Evolutionary conservation across 2,113 vertebrate species (phyloP), one percentile per base, ranked within the genome.

Genomic region (Phrynocephalus versicolor): DNA sequence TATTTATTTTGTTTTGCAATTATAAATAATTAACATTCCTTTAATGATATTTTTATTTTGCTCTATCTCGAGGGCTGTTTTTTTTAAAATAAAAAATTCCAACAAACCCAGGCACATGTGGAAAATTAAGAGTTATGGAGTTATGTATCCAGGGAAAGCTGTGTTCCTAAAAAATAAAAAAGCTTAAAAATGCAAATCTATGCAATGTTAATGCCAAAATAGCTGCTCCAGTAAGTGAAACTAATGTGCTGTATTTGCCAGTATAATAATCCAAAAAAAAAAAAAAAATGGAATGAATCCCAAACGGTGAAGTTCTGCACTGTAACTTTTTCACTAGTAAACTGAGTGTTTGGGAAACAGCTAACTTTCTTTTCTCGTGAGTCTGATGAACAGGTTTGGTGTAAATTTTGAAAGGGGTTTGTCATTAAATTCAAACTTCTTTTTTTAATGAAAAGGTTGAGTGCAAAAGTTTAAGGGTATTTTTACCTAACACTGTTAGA

Each of bases 171-270:
- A 88, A 92, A 89, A 91, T 93, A 70, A 81, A 70, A 89, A 92
- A 91, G 85, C 86, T 92, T 94, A 91, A 94, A 94, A 95, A 94
- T 91, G 90, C 89, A 96, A 97, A 96, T 93, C 86, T 93, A 94
- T 93, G 86, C 90, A 88, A 45, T 64, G 55, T 45, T 88, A 85
- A 88, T 95, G 94, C 94, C 95, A 96, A 94, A 87, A 90, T 51
- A 83, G 81, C 91, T 92, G 94, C 90, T 90, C 88, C 91, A 92
- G 90, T 85, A 95, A 93, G 87, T 90, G 91, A 95, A 95, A 95
- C 90, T 94, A 95, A 95, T 96, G 95, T 92, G 94, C 37, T 14
- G 33, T 89, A 89, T 83, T 94, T 96, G 79, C 76, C 94, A 93
- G 90, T 80, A 90, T 62, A 95, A 94, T 93, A 93, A 94, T 78